These are phyloP conservation scores for Sinocyclocheilus rhinocerous DNA, from an alignment of 2,113 vertebrate species.

Conservation along the genomic window DNA sequence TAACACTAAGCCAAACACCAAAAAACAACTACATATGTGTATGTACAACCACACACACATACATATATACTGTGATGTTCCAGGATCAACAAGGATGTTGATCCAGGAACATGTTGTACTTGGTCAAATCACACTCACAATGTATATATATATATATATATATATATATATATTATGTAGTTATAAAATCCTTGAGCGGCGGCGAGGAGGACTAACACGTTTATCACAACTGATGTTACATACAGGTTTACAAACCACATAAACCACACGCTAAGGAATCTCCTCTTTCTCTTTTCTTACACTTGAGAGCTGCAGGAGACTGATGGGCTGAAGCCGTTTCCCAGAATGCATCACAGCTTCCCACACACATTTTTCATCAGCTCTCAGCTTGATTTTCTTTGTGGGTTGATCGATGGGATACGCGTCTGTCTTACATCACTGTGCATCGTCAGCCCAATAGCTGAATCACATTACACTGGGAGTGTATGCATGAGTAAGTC, in stretches of 20 bases:
- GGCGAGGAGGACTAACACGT: not conserved
- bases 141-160: too few relatives aligned
- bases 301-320: slow-evolving; percentile 37
- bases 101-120: too few relatives aligned
- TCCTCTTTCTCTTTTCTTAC: slow-evolving; percentile 38
- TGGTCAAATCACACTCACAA: too few relatives aligned
- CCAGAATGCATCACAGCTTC: slow-evolving; percentile 63
- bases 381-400: slow-evolving; percentile 70
- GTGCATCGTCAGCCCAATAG: slow-evolving; percentile 30
- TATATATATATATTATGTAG: too few relatives aligned
- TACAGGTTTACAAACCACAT: slow-evolving; percentile 25
- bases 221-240: not conserved
- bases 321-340: slow-evolving; percentile 48
- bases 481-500: not conserved
- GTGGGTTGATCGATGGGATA: slow-evolving; percentile 74
- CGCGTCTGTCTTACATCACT: slow-evolving; percentile 58
- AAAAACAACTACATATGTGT: too few relatives aligned
- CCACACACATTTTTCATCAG: slow-evolving; percentile 78
- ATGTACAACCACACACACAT: too few relatives aligned
- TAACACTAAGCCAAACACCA: too few relatives aligned
- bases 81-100: too few relatives aligned
- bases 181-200: not conserved
- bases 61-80: too few relatives aligned
- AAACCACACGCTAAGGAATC: slow-evolving; percentile 23
- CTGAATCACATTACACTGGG: slow-evolving; percentile 20